Conservation (phyloP, 1,140 invertebrate genomes). For the Musca vetustissima region DNA sequence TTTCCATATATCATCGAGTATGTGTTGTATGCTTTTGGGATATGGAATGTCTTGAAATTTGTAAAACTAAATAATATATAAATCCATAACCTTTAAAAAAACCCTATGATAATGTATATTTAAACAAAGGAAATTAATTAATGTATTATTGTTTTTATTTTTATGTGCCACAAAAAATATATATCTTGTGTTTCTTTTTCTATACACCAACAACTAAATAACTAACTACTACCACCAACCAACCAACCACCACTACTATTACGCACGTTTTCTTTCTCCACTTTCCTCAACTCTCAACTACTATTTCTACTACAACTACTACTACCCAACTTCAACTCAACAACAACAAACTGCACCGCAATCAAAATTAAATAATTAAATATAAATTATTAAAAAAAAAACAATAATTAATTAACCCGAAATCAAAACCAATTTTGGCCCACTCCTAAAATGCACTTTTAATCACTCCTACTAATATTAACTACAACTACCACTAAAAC, state of each 20-base stretch:
- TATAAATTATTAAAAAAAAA: neutral
- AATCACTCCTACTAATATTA: neutral
- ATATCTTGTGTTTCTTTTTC: neutral
- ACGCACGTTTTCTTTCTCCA: conserved; percentile 1
- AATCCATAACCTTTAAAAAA: neutral
- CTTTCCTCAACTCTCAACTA: too few species aligned
- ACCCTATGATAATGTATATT: neutral
- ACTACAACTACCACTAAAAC: neutral
- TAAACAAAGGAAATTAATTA: neutral
- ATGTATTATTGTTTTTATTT: neutral
- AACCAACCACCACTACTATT: neutral
- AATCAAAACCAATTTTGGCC: conserved; percentile 13
- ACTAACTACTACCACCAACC: too few species aligned
- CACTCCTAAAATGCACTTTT: neutral
- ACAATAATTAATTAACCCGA: too few species aligned
- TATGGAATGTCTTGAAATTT: too few species aligned
- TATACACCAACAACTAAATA: neutral
- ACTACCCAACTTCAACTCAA: neutral
- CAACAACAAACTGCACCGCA: conserved; percentile 13
- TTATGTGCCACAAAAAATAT: neutral
- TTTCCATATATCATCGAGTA: too few species aligned
- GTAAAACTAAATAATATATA: too few species aligned
- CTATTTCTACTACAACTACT: conserved; percentile 1
- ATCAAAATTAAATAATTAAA: conserved; percentile 9
- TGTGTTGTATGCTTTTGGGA: too few species aligned